Percentiles rank a stretch among this genome's conserved stretches.
Conservation (phyloP, 2,797 vertebrate genomes). For the Spinus olivaceus region DNA sequence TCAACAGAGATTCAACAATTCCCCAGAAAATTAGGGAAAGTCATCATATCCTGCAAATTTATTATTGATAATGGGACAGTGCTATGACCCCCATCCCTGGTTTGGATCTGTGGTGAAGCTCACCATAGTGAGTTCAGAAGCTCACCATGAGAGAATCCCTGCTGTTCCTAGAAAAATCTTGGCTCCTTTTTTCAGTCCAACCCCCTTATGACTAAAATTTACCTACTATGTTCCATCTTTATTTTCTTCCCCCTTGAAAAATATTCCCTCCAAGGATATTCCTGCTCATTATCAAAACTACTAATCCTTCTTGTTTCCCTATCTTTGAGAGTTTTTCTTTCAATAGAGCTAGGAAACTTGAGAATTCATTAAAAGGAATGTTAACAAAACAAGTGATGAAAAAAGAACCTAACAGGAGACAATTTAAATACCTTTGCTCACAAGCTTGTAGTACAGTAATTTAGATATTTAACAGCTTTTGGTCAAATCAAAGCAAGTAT, state of each 20-base stretch:
- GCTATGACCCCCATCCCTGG: fast-evolving
- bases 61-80: neutral
- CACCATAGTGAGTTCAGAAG: neutral
- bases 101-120: neutral
- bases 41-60: neutral
- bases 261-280: neutral
- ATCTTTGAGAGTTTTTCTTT: neutral
- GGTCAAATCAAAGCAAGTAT: neutral
- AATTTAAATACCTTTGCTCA: neutral
- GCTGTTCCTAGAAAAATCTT: neutral
- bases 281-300: neutral
- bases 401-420: neutral
- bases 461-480: neutral
- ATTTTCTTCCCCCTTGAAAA: neutral
- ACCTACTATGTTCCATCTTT: neutral
- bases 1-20: neutral
- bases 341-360: neutral
- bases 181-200: neutral
- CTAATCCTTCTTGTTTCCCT: neutral
- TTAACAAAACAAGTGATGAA: neutral
- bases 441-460: neutral
- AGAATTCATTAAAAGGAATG: neutral
- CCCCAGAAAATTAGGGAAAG: neutral
- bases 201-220: neutral
- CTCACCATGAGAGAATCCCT: neutral